Evolutionary conservation across 2,888 invertebrate genomes (phyloP), one percentile per base, ranked within the genome.

Genomic region (Epicampocera succincta): DNA sequence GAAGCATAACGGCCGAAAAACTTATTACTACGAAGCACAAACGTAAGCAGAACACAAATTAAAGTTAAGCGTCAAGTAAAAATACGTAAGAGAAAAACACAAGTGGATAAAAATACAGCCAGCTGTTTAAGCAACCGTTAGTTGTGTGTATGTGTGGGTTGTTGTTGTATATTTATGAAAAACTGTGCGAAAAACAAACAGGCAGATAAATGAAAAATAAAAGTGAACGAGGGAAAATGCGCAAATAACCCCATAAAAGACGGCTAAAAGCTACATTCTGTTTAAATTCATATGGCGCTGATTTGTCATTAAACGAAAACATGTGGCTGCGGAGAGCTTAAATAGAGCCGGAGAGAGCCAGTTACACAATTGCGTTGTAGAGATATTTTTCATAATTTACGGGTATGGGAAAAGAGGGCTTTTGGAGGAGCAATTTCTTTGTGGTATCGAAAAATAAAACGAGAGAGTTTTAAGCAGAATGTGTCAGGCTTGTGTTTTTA

Each of bases 91-190:
- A 29, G 3, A 29, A 29, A 29, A 29, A 6, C 29, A 4, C 29
- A n/a, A n/a, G n/a, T n/a, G n/a, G n/a, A n/a, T n/a, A n/a, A n/a
- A n/a, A n/a, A n/a, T n/a, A n/a, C 29, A 29, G 29, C 29, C 33
- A 33, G 33, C 33, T 33, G 33, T 33, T 33, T 33, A 25, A 25
- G 5, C 33, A 33, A 33, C 33, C 33, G 8, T 8, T 33, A 9
- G 3, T 9, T 6, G 40, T 40, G 0, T 9, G 13, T 17, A 1
- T 40, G 19, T 61, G n/a, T 44, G 11, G 11, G 12, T 63, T 46
- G 46, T 15, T 21, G 58, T 33, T 71, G 48, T 65, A 58, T 80
- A 69, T 65, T 74, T 74, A 74, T 63, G 79, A 74, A 60, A 48
- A 71, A 17, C 6, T 38, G 25, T 15, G 17, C 54, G 12, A 69